Base-by-base conservation (phyloP, 2,888 invertebrate genomes). In the Oxystoma pomonae region DNA sequence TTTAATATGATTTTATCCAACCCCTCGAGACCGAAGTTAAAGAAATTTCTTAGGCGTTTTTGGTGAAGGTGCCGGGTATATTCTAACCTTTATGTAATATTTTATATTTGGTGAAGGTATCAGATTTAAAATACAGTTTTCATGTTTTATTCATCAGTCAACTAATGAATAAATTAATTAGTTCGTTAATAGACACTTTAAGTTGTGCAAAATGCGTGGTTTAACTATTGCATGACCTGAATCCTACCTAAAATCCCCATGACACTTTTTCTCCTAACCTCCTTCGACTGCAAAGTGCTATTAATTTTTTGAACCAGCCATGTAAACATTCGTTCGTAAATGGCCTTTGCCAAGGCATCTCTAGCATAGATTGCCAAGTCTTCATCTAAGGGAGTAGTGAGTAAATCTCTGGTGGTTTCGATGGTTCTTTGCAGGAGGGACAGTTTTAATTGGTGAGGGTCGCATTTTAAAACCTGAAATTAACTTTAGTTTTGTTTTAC, bases 261-360 rank as follows among this genome's bases (percentile, higher is more conserved):
- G 0, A 94, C 90, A 1, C 85, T 84, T 19, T 87, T 88, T 65
- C 83, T 83, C 55, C 82, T 81, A 17, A 84, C 80, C 52, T 81
- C 83, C 9, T 72, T 65, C 0, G 89, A 85, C 61, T 88, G 86
- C 20, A 94, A 80, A 0, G 93, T 91, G 21, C 85, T 80, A 80
- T 96, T 96, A 59, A 96, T 83, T 68, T 91, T 85, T 50, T 84
- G 83, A 12, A 96, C 95, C 19, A 96, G 85, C 96, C 96, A 96
- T 67, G 91, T 89, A 81, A 96, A 96, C 68, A 95, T 84, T 59
- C 94, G 86, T 75, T 94, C 95, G 74, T 96, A 96, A 17, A 96
- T 85, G 12, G 96, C 94, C 78, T 96, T 96, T 22, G 95, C 91
- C 3, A 96, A 82, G 0, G 96, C 96, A 79, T 96, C 95, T 59